Percentiles rank a stretch among this genome's conserved stretches.
These are phyloP conservation scores for Progne subis DNA, from an alignment of 2,113 vertebrate genomes.

Conservation along the genomic window DNA sequence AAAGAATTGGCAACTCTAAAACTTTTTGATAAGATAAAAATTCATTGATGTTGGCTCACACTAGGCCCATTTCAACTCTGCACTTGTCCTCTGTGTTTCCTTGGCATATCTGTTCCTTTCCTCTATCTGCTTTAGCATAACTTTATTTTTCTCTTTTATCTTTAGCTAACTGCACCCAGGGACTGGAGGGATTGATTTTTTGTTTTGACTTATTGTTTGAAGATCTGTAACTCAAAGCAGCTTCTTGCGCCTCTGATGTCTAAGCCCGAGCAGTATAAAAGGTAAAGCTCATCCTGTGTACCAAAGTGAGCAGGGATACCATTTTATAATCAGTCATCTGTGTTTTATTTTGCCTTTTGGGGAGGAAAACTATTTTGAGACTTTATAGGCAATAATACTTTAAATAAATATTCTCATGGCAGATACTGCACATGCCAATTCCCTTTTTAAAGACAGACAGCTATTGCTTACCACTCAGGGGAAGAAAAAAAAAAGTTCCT, in stretches of 20 bases:
- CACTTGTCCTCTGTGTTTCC: slow-evolving; percentile 76
- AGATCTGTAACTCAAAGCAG: slow-evolving; percentile 94
- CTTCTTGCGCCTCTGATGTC: slow-evolving; percentile 90
- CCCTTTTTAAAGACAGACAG: neutral
- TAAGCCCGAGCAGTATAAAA: slow-evolving; percentile 88
- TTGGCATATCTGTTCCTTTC: slow-evolving; percentile 73
- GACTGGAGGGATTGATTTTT: slow-evolving; percentile 90
- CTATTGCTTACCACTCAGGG: neutral
- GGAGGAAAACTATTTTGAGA: slow-evolving; percentile 62
- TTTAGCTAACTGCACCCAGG: slow-evolving; percentile 84
- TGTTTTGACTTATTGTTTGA: slow-evolving; percentile 98
- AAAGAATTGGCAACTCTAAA: slow-evolving; percentile 75
- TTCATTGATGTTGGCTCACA: slow-evolving; percentile 79
- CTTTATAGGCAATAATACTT: slow-evolving; percentile 57
- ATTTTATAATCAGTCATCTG: slow-evolving; percentile 75
- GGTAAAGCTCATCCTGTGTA: slow-evolving; percentile 83
- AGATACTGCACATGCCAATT: neutral
- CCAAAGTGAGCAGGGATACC: slow-evolving; percentile 65
- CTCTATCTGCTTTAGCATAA: slow-evolving; percentile 79
- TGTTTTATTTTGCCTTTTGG: slow-evolving; percentile 68
- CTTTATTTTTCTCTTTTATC: slow-evolving; percentile 92
- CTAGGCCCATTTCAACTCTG: slow-evolving; percentile 74
- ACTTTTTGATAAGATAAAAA: slow-evolving; percentile 82
- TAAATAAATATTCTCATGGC: slow-evolving; percentile 40
- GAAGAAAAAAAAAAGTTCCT: neutral